Evolutionary conservation across 2,888 invertebrate species (phyloP).

Genomic region (Caenorhabditis wallacei): DNA sequence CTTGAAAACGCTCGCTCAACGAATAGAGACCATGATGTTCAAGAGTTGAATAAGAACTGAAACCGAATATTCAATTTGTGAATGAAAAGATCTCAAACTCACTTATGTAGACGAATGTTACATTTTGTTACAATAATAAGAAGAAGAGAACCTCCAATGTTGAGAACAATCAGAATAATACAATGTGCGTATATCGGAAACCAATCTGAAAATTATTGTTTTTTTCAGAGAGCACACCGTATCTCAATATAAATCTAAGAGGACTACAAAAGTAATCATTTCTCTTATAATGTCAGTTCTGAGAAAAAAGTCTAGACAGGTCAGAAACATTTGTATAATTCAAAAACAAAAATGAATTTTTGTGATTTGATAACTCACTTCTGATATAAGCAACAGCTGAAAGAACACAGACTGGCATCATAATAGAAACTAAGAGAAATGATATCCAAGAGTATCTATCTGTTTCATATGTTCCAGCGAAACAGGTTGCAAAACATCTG

Average conservation of each 20-base stretch:
- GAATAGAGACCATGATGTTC: conserved; percentile 54
- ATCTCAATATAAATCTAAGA: too few species aligned
- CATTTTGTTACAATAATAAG: conserved; percentile 49
- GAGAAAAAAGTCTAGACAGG: conserved; percentile 5
- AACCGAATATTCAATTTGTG: not conserved
- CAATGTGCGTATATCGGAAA: conserved; percentile 51
- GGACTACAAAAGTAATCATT: too few species aligned
- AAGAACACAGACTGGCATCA: conserved; percentile 56
- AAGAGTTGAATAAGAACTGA: conserved; percentile 51
- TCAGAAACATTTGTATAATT: not conserved
- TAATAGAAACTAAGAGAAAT: conserved; percentile 34
- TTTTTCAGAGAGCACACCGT: not conserved
- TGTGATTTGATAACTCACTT: conserved; percentile 20
- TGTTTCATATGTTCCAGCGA: conserved; percentile 54
- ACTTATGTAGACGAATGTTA: conserved; percentile 58
- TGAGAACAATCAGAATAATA: conserved; percentile 35
- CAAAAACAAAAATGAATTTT: not conserved
- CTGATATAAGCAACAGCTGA: conserved; percentile 52
- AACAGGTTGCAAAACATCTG: conserved; percentile 62
- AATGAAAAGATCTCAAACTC: not conserved
- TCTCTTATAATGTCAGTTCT: too few species aligned
- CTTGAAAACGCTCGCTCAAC: conserved; percentile 59
- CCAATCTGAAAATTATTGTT: conserved; percentile 43
- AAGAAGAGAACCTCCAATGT: conserved; percentile 51
- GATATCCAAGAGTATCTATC: conserved; percentile 57